phyloP scores from a whole-genome alignment of 2,797 vertebrate species.

The Sebastes oblongus region DNA sequence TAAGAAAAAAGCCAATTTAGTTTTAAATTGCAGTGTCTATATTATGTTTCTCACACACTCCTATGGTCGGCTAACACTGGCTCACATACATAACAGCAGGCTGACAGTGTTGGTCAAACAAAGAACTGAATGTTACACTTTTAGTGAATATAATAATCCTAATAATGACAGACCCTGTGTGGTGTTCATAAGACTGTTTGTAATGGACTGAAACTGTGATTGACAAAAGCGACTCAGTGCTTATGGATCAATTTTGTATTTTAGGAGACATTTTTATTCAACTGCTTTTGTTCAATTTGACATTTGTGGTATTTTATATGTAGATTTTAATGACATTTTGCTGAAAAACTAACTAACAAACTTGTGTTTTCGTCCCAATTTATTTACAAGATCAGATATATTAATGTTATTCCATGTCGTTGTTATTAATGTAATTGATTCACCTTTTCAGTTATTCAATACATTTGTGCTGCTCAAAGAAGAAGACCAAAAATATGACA shows the following conservation, averaged over 20 bases:
- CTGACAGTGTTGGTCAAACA: not conserved
- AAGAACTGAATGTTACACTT: not conserved
- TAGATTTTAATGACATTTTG: not conserved
- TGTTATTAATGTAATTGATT: not conserved
- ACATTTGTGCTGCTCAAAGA: not conserved
- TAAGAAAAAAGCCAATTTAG: not conserved
- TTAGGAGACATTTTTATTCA: not conserved
- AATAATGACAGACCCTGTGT: not conserved
- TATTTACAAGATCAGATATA: not conserved
- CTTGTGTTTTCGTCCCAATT: constrained; percentile 5
- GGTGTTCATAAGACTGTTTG: not conserved
- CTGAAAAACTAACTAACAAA: not conserved
- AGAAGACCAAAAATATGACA: not conserved
- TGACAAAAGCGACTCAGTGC: not conserved
- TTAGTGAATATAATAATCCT: not conserved
- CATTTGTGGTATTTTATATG: not conserved
- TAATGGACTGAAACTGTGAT: not conserved
- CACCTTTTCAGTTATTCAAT: not conserved
- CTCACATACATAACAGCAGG: not conserved
- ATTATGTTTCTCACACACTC: not conserved
- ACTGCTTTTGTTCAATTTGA: not conserved
- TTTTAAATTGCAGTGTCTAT: not conserved
- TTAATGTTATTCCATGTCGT: not conserved
- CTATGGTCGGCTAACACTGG: not conserved
- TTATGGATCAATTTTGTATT: not conserved